Percentiles rank a stretch among this genome's conserved stretches.
These are phyloP conservation scores for Oscheius sp. DNA, from an alignment of 2,888 invertebrate species.

Conservation along the genomic window DNA sequence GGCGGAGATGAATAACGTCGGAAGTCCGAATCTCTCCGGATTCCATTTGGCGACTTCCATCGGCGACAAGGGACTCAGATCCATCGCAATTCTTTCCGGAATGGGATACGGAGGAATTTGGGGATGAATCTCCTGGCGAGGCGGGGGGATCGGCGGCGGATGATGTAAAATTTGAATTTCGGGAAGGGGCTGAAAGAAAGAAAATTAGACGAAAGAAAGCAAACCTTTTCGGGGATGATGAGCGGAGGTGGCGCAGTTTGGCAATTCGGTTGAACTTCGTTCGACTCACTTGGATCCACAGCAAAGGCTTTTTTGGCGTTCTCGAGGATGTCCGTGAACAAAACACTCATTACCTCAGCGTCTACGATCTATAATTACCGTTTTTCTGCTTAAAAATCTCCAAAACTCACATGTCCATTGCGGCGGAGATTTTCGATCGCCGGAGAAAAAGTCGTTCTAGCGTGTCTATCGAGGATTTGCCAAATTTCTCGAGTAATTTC, in stretches of 20 bases:
- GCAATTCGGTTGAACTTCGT: too few species aligned
- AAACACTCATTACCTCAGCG: slow-evolving; percentile 54
- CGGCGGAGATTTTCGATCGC: slow-evolving; percentile 66
- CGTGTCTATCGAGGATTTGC: slow-evolving; percentile 64
- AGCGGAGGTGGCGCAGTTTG: too few species aligned
- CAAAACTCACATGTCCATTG: slow-evolving; percentile 59
- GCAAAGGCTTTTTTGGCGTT: slow-evolving; percentile 60
- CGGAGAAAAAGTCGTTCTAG: slow-evolving; percentile 65
- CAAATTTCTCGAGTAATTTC: slow-evolving; percentile 60
- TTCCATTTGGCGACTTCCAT: slow-evolving; percentile 63
- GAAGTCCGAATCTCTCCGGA: slow-evolving; percentile 56
- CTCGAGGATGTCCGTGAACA: slow-evolving; percentile 61
- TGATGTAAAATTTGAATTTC: not conserved
- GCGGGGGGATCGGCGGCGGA: not conserved
- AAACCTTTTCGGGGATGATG: too few species aligned
- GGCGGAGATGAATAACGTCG: slow-evolving; percentile 57
- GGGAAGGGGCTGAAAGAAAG: not conserved
- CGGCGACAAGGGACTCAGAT: slow-evolving; percentile 54
- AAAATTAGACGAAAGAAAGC: too few species aligned
- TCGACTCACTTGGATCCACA: too few species aligned
- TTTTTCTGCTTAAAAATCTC: not conserved
- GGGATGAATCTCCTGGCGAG: not conserved
- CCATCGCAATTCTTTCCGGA: slow-evolving; percentile 36
- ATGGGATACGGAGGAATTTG: not conserved
- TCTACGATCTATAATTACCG: slow-evolving; percentile 50